A percentile compares a stretch with the other conserved stretches of the same genome.
phyloP scores from a whole-genome alignment of 2,888 invertebrate genomes.

The Drosophila tanythrix region DNA sequence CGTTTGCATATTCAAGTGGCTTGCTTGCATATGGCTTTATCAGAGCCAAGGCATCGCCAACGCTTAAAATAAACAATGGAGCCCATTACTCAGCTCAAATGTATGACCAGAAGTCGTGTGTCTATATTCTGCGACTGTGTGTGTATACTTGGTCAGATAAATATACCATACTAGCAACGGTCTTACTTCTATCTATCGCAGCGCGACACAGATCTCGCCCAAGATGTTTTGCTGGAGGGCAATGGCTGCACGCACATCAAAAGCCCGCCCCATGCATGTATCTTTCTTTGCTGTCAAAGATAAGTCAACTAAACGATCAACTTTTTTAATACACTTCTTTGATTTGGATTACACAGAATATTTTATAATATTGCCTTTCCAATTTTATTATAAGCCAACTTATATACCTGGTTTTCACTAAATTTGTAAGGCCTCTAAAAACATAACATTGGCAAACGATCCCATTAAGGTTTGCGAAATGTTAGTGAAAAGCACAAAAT shows the following conservation, averaged over 20 bases:
- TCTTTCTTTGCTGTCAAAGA: constrained; percentile 36
- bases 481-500: constrained; percentile 65
- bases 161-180: constrained; percentile 4
- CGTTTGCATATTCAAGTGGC: constrained; percentile 75
- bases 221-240: constrained; percentile 73
- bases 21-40: constrained; percentile 76
- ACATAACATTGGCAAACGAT: constrained; percentile 61
- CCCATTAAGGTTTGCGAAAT: constrained; percentile 52
- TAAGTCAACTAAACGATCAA: constrained; percentile 22
- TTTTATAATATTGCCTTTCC: neutral
- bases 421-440: constrained; percentile 9
- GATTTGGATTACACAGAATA: neutral
- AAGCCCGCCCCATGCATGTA: constrained; percentile 37
- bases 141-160: constrained; percentile 17
- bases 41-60: constrained; percentile 72
- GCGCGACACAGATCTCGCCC: constrained; percentile 65
- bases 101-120: constrained; percentile 61
- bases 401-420: neutral
- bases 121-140: constrained; percentile 32
- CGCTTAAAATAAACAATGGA: constrained; percentile 76
- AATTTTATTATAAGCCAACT: neutral
- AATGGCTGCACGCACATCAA: constrained; percentile 54
- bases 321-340: constrained; percentile 11
- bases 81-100: constrained; percentile 67
- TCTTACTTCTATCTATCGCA: constrained; percentile 53